Evolutionary conservation across 1,140 invertebrate species (phyloP), one percentile per base, ranked within the genome.

Genomic region (Aleiodes sp.): DNA sequence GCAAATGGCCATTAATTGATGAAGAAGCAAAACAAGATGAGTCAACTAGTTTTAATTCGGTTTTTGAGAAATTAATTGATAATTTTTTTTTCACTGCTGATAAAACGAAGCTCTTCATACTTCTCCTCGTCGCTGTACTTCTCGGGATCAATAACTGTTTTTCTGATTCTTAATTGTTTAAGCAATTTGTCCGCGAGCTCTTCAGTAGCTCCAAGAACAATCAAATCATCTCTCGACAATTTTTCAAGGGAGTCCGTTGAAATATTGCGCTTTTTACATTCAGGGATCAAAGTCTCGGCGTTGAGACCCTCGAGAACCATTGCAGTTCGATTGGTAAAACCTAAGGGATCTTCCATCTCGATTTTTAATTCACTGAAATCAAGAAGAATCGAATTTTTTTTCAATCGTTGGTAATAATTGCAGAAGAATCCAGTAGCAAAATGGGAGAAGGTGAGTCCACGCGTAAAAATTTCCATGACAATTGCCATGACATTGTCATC

Each of bases 281-380:
- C 35, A 12, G 56, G 62, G 19, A 75, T 65, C 21, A 70, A 39
- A 61, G 70, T 33, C 2, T 29, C 31, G 14, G 68, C 68, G 24
- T 65, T 68, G 0, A 75, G 60, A 21, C 73, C 73, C 1, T 65
- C 57, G 14, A 75, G 63, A 39, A 75, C 57, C 24, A 66, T 65
- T 14, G 73, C 76, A 8, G 79, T 80, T 65, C 71, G 74, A 24
- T 68, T 65, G 0, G 76, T 79, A 59, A 79, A 80, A 31, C 77
- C 76, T 2, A 79, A 65, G 59, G 70, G 67, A 73, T 80, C 77
- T 41, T 76, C 75, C 16, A 57, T 31, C 10, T 19, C 19, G 26
- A 52, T 60, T 26, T 21, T 61, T 21, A 16, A 28, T n/a, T 39
- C 56, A 24, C 52, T n/a, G n/a, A n/a, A n/a, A n/a, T n/a, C n/a